These are phyloP conservation scores for Sus cebifrons DNA, from an alignment of 2,797 vertebrate genomes.

Conservation along the genomic window DNA sequence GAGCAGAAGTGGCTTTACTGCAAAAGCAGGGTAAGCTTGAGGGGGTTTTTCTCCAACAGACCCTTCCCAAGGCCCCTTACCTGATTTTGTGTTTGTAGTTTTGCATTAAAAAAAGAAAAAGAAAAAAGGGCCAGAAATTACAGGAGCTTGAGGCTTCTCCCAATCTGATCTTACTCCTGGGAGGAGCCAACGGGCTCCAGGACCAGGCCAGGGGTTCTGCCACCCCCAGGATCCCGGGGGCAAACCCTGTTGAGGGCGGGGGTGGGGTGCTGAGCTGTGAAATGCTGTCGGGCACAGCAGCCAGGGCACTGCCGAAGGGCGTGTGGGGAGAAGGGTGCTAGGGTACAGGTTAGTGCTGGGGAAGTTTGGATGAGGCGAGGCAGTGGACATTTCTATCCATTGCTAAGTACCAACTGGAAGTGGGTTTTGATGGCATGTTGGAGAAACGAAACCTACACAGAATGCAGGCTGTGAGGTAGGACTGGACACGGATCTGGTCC, in stretches of 20 bases:
- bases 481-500: not conserved
- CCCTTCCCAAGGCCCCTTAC: not conserved
- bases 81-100: slow-evolving; percentile 27
- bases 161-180: not conserved
- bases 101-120: not conserved
- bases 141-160: not conserved
- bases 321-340: not conserved
- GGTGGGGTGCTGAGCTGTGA: not conserved
- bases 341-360: not conserved
- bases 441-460: not conserved
- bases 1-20: not conserved
- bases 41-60: not conserved
- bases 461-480: not conserved
- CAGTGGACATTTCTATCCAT: not conserved
- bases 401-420: not conserved
- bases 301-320: not conserved
- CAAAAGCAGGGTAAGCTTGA: not conserved
- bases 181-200: not conserved
- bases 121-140: not conserved
- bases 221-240: not conserved
- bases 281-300: not conserved
- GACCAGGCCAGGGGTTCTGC: too few relatives aligned
- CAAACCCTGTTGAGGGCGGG: not conserved
- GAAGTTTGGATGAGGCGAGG: not conserved
- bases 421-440: not conserved